These are phyloP conservation scores for Oryzias celebensis DNA, from an alignment of 2,113 vertebrate genomes.

Conservation along the genomic window DNA sequence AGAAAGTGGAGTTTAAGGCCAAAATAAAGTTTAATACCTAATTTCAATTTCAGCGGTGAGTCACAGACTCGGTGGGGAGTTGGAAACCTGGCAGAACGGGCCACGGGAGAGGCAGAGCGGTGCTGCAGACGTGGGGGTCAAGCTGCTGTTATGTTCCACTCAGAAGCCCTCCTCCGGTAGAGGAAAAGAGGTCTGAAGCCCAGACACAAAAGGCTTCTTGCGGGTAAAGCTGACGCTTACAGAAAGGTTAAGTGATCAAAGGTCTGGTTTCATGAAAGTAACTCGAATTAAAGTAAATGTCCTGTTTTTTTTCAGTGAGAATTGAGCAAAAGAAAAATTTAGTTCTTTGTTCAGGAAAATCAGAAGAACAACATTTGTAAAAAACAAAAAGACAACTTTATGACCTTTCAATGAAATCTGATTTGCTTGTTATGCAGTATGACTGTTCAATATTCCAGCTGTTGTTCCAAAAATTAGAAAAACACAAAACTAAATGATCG, in stretches of 20 bases:
- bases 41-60: slow-evolving; percentile 54
- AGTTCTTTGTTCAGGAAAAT: too few relatives aligned
- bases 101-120: not conserved
- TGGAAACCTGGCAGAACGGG: slow-evolving; percentile 1
- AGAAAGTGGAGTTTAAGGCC: slow-evolving; percentile 22
- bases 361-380: too few relatives aligned
- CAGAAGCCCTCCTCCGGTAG: slow-evolving; percentile 19
- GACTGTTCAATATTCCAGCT: too few relatives aligned
- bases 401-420: too few relatives aligned
- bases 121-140: slow-evolving; percentile 31
- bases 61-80: slow-evolving; percentile 21
- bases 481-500: too few relatives aligned
- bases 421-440: too few relatives aligned
- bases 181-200: slow-evolving; percentile 12
- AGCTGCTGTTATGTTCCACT: slow-evolving; percentile 32
- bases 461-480: too few relatives aligned
- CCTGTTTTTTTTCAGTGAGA: slow-evolving; percentile 13
- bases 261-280: slow-evolving; percentile 28
- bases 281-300: slow-evolving; percentile 37
- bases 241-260: slow-evolving; percentile 44
- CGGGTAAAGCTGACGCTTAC: slow-evolving; percentile 38
- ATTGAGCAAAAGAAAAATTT: not conserved
- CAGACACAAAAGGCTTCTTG: not conserved
- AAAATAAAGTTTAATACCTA: slow-evolving; percentile 32
- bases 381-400: too few relatives aligned